A percentile compares a stretch with the other conserved stretches of the same genome.
These are phyloP conservation scores for Andrena flavipes DNA, from an alignment of 2,888 invertebrate genomes.

Conservation along the genomic window DNA sequence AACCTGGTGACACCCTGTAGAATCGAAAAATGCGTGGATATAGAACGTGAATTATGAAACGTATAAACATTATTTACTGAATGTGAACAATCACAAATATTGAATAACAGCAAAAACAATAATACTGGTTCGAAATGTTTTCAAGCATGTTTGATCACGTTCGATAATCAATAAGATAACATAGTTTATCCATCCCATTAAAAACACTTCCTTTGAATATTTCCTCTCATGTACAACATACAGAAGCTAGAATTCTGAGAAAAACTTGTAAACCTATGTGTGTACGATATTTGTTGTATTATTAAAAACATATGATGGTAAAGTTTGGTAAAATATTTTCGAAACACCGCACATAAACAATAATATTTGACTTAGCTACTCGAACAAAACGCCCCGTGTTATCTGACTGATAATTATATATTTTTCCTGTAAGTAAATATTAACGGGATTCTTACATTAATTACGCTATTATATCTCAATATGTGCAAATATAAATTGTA, in stretches of 20 bases:
- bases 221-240: too few species aligned
- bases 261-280: neutral
- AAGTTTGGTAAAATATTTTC: neutral
- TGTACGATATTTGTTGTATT: neutral
- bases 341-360: conserved; percentile 31
- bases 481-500: conserved; percentile 46
- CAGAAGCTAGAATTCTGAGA: neutral
- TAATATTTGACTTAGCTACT: conserved; percentile 20
- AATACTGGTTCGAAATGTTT: too few species aligned
- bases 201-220: too few species aligned
- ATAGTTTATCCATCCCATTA: too few species aligned
- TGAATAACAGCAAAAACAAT: too few species aligned
- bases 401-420: conserved; percentile 36
- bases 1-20: too few species aligned
- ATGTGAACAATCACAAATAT: neutral
- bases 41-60: neutral
- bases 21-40: neutral
- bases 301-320: neutral
- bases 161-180: too few species aligned
- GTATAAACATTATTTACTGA: neutral
- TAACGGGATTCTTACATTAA: conserved; percentile 39
- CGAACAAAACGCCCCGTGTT: conserved; percentile 57
- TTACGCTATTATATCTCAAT: conserved; percentile 46
- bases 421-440: conserved; percentile 45
- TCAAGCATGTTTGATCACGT: too few species aligned